phyloP scores from a whole-genome alignment of 2,888 invertebrate species.

The Drosophila picticornis region DNA sequence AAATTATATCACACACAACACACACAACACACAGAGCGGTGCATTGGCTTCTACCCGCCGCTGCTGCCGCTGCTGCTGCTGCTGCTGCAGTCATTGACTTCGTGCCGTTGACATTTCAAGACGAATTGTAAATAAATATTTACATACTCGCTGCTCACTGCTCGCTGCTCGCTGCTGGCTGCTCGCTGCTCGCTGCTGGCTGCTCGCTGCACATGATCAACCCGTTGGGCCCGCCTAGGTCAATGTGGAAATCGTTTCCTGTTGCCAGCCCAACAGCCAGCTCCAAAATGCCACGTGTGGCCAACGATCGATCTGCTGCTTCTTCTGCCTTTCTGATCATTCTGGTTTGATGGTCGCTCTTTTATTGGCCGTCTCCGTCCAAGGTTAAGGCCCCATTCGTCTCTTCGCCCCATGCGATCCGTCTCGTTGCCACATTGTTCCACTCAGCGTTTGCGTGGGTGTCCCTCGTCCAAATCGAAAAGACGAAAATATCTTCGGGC shows the following conservation, averaged over 20 bases:
- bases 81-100: conserved; percentile 50
- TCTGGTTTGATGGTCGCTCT: conserved; percentile 3
- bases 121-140: conserved; percentile 12
- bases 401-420: neutral
- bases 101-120: conserved; percentile 56
- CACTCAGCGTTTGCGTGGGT: conserved; percentile 45
- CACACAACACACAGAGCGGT: conserved; percentile 27
- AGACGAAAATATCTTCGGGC: conserved; percentile 45
- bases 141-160: neutral
- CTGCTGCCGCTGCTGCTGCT: neutral
- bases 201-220: conserved; percentile 40
- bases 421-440: conserved; percentile 16
- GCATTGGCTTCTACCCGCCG: conserved; percentile 31
- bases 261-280: conserved; percentile 18
- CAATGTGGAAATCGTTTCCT: conserved; percentile 71
- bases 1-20: conserved; percentile 54
- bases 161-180: neutral
- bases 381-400: conserved; percentile 55
- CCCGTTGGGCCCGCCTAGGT: conserved; percentile 67
- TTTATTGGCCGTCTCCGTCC: conserved; percentile 23
- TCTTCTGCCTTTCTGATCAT: neutral
- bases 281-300: conserved; percentile 57
- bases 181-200: neutral
- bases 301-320: conserved; percentile 11
- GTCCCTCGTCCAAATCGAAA: conserved; percentile 6